phyloP scores from a whole-genome alignment of 2,113 vertebrate species.

The Syngnathus scovelli region DNA sequence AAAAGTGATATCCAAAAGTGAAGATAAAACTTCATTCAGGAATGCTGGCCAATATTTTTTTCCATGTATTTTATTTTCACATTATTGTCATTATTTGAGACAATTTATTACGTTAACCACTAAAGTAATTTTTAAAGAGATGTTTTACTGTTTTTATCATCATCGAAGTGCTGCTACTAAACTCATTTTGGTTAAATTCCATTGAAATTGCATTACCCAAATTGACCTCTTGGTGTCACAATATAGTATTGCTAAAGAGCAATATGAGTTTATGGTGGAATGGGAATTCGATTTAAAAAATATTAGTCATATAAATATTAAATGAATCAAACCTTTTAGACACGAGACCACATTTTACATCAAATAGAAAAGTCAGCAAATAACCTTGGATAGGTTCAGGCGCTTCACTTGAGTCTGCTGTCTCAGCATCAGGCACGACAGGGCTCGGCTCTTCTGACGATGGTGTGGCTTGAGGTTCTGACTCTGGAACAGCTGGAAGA shows the following conservation, averaged over 20 bases:
- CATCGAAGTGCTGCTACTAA: not conserved
- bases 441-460: slow-evolving; percentile 26
- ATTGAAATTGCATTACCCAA: slow-evolving; percentile 2
- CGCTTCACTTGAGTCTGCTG: slow-evolving; percentile 23
- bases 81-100: too few relatives aligned
- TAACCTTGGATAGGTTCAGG: slow-evolving; percentile 48
- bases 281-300: not conserved
- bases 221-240: slow-evolving; percentile 20
- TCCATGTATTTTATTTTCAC: too few relatives aligned
- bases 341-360: slow-evolving; percentile 10
- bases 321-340: slow-evolving; percentile 2
- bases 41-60: too few relatives aligned
- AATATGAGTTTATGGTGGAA: not conserved
- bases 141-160: too few relatives aligned
- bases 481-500: slow-evolving; percentile 28
- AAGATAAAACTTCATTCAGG: too few relatives aligned
- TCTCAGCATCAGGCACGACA: slow-evolving; percentile 17
- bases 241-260: not conserved
- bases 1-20: too few relatives aligned
- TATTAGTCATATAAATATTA: not conserved
- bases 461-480: slow-evolving; percentile 19
- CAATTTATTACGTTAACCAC: too few relatives aligned
- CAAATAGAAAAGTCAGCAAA: slow-evolving; percentile 11
- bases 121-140: too few relatives aligned
- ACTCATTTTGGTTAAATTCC: not conserved